Conservation (phyloP, 2,797 vertebrate genomes). For the Selene dorsalis region DNA sequence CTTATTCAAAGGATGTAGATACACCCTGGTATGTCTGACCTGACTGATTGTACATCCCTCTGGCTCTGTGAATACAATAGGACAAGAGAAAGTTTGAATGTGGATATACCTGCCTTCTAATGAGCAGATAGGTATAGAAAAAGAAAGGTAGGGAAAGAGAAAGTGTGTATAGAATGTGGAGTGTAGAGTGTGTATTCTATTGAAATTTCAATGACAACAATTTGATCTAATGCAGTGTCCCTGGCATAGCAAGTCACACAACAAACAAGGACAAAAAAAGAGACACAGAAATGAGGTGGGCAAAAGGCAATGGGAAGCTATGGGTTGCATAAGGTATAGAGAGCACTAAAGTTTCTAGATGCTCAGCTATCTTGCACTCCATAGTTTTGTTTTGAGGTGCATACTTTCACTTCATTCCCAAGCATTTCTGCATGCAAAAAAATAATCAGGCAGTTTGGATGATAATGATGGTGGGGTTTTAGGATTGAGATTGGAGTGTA, state of each 20-base stretch:
- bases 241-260: constrained; percentile 21
- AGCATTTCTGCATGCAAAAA: constrained; percentile 34
- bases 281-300: not conserved
- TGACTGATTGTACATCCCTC: not conserved
- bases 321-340: not conserved
- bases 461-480: constrained; percentile 50
- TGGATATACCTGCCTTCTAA: not conserved
- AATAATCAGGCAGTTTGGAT: constrained; percentile 49
- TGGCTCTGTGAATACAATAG: not conserved
- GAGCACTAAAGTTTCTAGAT: not conserved
- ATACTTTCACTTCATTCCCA: constrained; percentile 26
- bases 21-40: too few relatives aligned
- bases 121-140: not conserved
- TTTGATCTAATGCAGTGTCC: constrained; percentile 3
- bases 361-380: not conserved
- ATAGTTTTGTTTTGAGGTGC: not conserved
- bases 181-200: constrained; percentile 4
- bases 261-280: constrained; percentile 17
- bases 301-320: not conserved
- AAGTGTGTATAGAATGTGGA: too few relatives aligned
- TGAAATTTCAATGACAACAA: constrained; percentile 19
- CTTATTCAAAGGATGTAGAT: not conserved
- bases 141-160: not conserved
- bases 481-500: constrained; percentile 20
- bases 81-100: not conserved